These are phyloP conservation scores for Acanthopagrus latus DNA, from an alignment of 2,797 vertebrate species.

Conservation along the genomic window DNA sequence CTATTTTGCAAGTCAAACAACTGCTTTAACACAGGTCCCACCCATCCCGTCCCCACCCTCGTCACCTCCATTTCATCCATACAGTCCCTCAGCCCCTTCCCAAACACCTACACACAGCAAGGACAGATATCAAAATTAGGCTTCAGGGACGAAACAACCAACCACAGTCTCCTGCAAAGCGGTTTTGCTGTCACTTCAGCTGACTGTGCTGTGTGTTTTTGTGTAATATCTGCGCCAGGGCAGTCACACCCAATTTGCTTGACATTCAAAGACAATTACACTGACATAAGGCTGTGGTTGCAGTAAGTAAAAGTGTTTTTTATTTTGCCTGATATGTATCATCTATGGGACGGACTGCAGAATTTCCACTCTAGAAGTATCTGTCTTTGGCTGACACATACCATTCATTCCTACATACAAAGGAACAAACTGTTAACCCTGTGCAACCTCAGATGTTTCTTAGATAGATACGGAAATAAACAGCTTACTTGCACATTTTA, in stretches of 20 bases:
- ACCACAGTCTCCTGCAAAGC: conserved; percentile 23
- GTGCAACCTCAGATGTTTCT: conserved; percentile 65
- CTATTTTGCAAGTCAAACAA: conserved; percentile 90
- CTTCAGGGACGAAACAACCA: conserved; percentile 35
- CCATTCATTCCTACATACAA: conserved; percentile 81
- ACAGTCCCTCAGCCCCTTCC: conserved; percentile 34
- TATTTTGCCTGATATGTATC: conserved; percentile 47
- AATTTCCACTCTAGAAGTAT: conserved; percentile 63
- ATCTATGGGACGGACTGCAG: conserved; percentile 39
- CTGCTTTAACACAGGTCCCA: conserved; percentile 60
- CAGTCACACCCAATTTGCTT: conserved; percentile 45
- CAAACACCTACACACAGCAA: conserved; percentile 33
- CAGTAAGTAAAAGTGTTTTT: conserved; percentile 40
- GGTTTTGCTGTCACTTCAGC: conserved; percentile 47
- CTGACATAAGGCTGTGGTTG: conserved; percentile 13
- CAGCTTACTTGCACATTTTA: conserved; percentile 2
- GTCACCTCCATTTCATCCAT: conserved; percentile 42
- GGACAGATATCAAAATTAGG: conserved; percentile 52
- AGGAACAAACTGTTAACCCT: conserved; percentile 76
- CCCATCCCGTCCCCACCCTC: conserved; percentile 65
- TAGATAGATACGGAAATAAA: conserved; percentile 44
- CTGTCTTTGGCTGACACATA: conserved; percentile 73
- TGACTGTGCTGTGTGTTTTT: conserved; percentile 2
- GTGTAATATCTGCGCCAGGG: conserved; percentile 40
- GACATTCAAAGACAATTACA: conserved; percentile 39